Base-by-base conservation (phyloP, 2,888 invertebrate species). In the Eristalinus aeneus region DNA sequence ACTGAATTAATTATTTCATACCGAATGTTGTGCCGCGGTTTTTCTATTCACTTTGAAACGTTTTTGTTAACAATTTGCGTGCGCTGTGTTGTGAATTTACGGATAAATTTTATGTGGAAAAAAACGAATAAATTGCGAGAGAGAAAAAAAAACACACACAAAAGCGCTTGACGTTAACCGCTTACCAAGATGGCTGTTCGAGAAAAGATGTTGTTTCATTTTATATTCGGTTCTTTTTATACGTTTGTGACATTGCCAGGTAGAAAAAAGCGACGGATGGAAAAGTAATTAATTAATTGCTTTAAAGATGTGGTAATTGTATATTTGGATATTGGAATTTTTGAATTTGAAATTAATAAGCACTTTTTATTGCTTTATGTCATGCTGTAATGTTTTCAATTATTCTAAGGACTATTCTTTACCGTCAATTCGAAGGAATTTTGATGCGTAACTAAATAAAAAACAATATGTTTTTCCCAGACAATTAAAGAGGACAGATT, bases 81-180 rank as follows among this genome's bases (percentile, higher is more conserved):
- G 72, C 74, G 77, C 12, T 63, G 11, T 54, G 20, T 54, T 67
- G 68, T 58, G 20, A 68, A 76, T 80, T 85, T 76, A 76, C 71
- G 74, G 23, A 69, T 58, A 75, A 72, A 80, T 74, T 73, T 81
- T 77, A 74, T 69, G 69, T 86, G 67, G 39, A 64, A 76, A 79
- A 75, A 80, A 86, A 82, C 77, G 82, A 78, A 74, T 74, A 86
- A 82, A 60, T 74, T 68, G 77, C 64, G 65, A 86, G 86, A 85
- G 85, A 61, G 80, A 84, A 80, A 82, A 71, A 76, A 81, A 85
- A 86, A 88, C 79, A 88, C 88, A 85, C 81, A 86, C 78, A 85
- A 85, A 75, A 85, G 80, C 85, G 85, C 77, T 85, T 85, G 78
- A 82, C 80, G 78, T 88, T 74, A 73, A 80, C 74, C 77, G 77